Percentiles rank a stretch among this genome's conserved stretches.
phyloP scores from a whole-genome alignment of 1,140 invertebrate species.

The Hestina assimilis region DNA sequence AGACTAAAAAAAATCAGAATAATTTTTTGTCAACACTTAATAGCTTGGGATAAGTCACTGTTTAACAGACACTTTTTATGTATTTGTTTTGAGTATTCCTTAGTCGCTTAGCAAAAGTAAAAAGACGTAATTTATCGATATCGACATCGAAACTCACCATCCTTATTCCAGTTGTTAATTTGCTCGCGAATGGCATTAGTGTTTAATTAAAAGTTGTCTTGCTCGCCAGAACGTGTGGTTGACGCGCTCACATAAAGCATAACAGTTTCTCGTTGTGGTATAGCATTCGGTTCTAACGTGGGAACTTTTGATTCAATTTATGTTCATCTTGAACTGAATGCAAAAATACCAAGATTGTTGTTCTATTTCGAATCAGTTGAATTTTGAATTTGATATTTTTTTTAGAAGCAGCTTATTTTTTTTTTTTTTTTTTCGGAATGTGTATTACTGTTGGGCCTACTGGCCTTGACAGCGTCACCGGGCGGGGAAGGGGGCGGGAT shows the following conservation, averaged over 20 bases:
- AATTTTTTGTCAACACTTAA: too few species aligned
- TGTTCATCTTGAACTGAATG: neutral
- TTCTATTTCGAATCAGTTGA: neutral
- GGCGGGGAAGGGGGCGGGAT: too few species aligned
- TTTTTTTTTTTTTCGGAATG: too few species aligned
- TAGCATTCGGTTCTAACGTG: conserved; percentile 1
- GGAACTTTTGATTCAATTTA: neutral
- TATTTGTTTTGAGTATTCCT: neutral
- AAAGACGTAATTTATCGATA: conserved; percentile 16
- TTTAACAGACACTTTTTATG: too few species aligned
- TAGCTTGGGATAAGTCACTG: too few species aligned
- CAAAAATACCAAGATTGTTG: neutral
- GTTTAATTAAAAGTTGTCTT: conserved; percentile 69
- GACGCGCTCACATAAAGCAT: conserved; percentile 35
- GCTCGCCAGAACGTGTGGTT: conserved; percentile 33
- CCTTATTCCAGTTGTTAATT: conserved; percentile 56
- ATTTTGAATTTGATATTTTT: too few species aligned
- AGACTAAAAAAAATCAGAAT: too few species aligned
- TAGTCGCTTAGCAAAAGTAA: neutral
- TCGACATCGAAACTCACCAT: conserved; percentile 8
- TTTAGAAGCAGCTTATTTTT: too few species aligned
- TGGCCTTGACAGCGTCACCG: too few species aligned
- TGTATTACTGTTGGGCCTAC: too few species aligned
- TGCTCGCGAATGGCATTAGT: conserved; percentile 56
- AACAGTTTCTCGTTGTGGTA: too few species aligned